Conservation (phyloP, 2,113 vertebrate species). For the Eublepharis macularius region DNA sequence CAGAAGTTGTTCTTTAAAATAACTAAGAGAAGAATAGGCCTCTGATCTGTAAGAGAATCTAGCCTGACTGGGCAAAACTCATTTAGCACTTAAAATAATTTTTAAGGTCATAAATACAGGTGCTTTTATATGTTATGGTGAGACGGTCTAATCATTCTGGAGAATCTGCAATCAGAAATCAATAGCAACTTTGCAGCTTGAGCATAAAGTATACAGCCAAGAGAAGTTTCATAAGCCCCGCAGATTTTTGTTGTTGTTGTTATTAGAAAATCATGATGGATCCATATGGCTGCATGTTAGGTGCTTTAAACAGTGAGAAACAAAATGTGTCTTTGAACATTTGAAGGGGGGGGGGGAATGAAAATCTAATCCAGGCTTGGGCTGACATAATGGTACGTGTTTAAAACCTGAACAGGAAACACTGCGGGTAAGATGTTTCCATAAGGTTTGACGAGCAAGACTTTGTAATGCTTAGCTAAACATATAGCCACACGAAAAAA, state of each 20-base stretch:
- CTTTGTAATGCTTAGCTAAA: background rate
- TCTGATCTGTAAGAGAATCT: conserved; percentile 55
- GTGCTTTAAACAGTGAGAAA: conserved; percentile 9
- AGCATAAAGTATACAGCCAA: conserved; percentile 51
- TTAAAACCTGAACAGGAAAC: background rate
- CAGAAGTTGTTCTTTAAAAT: background rate
- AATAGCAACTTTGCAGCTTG: conserved; percentile 71
- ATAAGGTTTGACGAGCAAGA: conserved; percentile 19
- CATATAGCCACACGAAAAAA: background rate
- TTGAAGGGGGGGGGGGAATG: background rate
- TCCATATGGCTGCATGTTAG: background rate
- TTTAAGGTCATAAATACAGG: conserved; percentile 68
- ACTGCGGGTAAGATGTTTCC: conserved; percentile 10
- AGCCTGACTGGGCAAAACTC: conserved; percentile 60
- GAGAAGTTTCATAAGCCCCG: conserved; percentile 53
- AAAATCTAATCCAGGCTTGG: conserved; percentile 32
- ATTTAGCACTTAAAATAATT: conserved; percentile 66
- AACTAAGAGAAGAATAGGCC: conserved; percentile 37
- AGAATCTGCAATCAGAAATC: conserved; percentile 69
- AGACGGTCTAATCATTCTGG: conserved; percentile 53
- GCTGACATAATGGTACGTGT: background rate
- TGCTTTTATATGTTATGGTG: conserved; percentile 31
- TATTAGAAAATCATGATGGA: conserved; percentile 33
- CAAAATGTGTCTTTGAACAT: background rate
- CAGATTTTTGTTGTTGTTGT: conserved; percentile 36